A percentile compares a stretch with the other conserved stretches of the same genome.
Conservation (phyloP, 2,113 vertebrate species). For the Scatophagus argus region DNA sequence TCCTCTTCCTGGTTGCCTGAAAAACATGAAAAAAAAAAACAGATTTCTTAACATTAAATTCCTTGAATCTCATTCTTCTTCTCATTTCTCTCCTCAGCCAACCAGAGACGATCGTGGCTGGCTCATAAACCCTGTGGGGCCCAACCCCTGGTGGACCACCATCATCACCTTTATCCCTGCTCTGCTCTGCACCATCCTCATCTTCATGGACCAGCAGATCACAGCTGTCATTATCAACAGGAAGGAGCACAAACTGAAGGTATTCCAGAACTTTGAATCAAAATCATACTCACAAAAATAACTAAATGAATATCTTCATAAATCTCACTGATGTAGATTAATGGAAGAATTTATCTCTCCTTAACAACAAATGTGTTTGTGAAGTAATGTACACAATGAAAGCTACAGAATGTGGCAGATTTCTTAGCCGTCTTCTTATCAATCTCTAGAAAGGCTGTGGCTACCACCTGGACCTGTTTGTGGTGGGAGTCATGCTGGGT, state of each 20-base stretch:
- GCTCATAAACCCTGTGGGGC: slow-evolving; percentile 94
- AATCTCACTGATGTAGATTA: no score
- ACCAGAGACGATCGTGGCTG: slow-evolving; percentile 98
- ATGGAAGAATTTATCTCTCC: no score
- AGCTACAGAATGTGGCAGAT: neutral
- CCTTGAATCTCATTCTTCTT: neutral
- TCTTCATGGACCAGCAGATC: slow-evolving; percentile 99
- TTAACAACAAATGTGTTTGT: no score
- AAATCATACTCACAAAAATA: neutral
- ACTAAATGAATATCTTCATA: neutral
- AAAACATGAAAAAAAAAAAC: no score
- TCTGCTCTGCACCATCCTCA: slow-evolving; percentile 98
- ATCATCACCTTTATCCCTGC: slow-evolving; percentile 93
- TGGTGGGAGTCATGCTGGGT: slow-evolving; percentile 97
- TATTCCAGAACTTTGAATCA: slow-evolving; percentile 52
- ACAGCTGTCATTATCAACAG: slow-evolving; percentile 99
- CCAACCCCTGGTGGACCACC: slow-evolving; percentile 99
- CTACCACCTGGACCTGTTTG: slow-evolving; percentile 96
- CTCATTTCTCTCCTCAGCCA: slow-evolving; percentile 81
- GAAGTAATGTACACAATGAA: no score
- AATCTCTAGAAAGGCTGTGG: slow-evolving; percentile 88
- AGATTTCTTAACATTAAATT: neutral
- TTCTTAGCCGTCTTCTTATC: neutral
- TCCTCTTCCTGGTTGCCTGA: neutral
- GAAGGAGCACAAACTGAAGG: slow-evolving; percentile 99